Conservation (phyloP, 1,140 invertebrate genomes). For the Spodoptera litura region DNA sequence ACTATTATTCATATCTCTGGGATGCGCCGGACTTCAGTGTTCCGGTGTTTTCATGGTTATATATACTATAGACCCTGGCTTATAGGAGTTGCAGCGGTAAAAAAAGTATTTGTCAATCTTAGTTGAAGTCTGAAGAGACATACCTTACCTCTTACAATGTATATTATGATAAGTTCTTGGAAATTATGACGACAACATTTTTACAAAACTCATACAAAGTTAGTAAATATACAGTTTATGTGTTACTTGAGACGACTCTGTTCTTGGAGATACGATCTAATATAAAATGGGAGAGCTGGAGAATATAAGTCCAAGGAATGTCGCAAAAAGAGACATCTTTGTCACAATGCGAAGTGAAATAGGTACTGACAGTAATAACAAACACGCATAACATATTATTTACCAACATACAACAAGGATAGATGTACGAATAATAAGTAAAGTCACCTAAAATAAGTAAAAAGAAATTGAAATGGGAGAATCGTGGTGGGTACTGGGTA, state of each 20-base stretch:
- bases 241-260: constrained; percentile 4
- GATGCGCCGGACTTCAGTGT: too few species aligned
- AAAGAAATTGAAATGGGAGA: constrained; percentile 22
- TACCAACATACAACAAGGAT: background rate
- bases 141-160: too few species aligned
- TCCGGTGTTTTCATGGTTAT: too few species aligned
- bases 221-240: background rate
- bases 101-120: too few species aligned
- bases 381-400: constrained; percentile 17
- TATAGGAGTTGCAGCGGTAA: too few species aligned
- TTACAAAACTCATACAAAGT: background rate
- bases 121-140: too few species aligned
- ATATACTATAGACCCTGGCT: too few species aligned
- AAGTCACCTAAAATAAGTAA: background rate
- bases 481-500: constrained; percentile 13
- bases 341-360: constrained; percentile 8
- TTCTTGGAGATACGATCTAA: background rate
- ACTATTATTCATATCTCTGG: too few species aligned
- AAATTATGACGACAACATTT: background rate
- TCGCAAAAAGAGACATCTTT: background rate
- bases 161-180: too few species aligned
- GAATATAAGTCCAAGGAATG: background rate
- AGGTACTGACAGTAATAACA: constrained; percentile 12
- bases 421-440: background rate
- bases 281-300: background rate